phyloP scores from a whole-genome alignment of 2,113 vertebrate genomes.

The Cryptomyrus ogoouensis region DNA sequence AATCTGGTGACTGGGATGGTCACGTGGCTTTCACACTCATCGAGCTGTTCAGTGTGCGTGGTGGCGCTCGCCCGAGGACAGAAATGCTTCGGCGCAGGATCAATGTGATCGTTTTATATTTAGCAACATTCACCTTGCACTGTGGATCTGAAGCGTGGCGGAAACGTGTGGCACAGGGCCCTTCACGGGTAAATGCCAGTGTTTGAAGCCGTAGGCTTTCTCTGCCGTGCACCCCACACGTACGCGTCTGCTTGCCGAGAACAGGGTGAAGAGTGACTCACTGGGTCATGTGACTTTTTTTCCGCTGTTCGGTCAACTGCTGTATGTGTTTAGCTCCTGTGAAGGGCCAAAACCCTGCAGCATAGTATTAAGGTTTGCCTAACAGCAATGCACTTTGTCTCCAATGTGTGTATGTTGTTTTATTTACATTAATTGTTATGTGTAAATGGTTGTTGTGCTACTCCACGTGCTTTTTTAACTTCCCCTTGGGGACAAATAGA shows the following conservation, averaged over 20 bases:
- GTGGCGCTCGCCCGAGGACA: background rate
- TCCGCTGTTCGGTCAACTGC: background rate
- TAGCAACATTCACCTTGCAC: background rate
- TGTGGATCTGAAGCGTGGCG: background rate
- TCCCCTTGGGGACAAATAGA: background rate
- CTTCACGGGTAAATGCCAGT: background rate
- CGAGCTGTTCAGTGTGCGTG: background rate
- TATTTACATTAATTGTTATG: background rate
- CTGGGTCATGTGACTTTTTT: background rate
- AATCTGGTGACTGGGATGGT: background rate
- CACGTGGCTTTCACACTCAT: background rate
- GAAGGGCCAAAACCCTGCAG: background rate
- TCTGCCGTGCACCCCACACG: background rate
- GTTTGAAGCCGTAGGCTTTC: background rate
- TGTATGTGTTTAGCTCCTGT: background rate
- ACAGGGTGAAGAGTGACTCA: background rate
- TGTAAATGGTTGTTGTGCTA: background rate
- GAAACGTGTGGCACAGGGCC: background rate
- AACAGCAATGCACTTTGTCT: background rate
- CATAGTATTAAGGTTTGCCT: background rate
- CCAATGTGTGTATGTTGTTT: background rate
- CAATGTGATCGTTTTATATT: background rate
- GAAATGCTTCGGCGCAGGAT: background rate
- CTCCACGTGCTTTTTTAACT: background rate
- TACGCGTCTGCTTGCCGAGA: background rate